These are phyloP conservation scores for Hypotaenidia philippensis DNA, from an alignment of 2,797 vertebrate genomes.

Conservation along the genomic window DNA sequence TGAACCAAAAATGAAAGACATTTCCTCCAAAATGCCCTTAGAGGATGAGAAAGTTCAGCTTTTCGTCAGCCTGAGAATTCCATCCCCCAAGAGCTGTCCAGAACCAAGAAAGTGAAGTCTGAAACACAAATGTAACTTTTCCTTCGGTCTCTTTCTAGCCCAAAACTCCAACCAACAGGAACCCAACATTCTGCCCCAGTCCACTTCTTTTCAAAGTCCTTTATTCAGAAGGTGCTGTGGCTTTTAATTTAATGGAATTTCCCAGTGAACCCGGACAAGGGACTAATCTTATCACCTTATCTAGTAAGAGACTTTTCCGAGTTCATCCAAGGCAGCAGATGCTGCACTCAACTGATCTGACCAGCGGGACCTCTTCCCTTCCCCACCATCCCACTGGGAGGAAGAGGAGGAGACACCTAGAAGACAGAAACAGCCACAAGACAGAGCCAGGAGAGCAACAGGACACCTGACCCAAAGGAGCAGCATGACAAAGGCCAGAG, in stretches of 20 bases:
- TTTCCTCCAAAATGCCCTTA: constrained; percentile 70
- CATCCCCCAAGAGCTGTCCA: not conserved
- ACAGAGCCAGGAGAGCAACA: not conserved
- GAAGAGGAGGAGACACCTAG: not conserved
- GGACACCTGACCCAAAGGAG: not conserved
- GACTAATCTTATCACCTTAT: not conserved
- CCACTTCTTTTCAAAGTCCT: not conserved
- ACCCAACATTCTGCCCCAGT: not conserved
- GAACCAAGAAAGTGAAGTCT: constrained; percentile 7
- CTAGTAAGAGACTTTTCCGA: not conserved
- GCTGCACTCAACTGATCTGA: not conserved
- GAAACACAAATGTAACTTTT: not conserved
- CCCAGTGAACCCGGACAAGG: not conserved
- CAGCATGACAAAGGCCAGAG: accelerated
- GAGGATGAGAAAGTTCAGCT: constrained; percentile 72
- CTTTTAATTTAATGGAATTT: not conserved
- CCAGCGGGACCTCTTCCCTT: not conserved
- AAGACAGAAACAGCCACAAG: not conserved
- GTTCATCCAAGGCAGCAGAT: not conserved
- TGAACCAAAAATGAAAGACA: constrained; percentile 70
- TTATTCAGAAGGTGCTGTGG: not conserved
- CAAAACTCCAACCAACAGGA: not conserved
- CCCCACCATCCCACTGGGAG: not conserved
- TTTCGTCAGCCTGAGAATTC: not conserved
- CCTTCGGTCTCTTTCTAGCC: not conserved